A percentile compares a stretch with the other conserved stretches of the same genome.
Conservation (phyloP, 2,888 invertebrate genomes). For the Rhingia rostrata region DNA sequence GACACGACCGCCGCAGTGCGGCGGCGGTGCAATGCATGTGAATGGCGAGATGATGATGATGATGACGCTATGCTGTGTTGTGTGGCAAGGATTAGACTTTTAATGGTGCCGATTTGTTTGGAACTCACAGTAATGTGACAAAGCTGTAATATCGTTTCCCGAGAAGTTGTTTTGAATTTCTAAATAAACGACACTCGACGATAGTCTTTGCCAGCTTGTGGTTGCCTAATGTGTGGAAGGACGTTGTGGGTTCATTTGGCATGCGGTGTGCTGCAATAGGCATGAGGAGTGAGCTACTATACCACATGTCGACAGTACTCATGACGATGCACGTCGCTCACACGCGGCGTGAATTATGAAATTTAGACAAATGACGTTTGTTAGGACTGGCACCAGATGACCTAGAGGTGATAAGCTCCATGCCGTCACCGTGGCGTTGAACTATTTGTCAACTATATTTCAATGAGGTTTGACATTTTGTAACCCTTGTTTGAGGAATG, state of each 20-base stretch:
- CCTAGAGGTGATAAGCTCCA: conserved; percentile 73
- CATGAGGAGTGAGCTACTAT: conserved; percentile 13
- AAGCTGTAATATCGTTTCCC: conserved; percentile 56
- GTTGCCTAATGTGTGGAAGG: conserved; percentile 35
- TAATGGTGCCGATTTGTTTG: conserved; percentile 70
- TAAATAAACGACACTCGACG: conserved; percentile 33
- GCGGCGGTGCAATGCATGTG: conserved; percentile 3
- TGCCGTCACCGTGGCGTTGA: conserved; percentile 17
- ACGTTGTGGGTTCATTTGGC: conserved; percentile 26
- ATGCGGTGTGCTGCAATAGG: conserved; percentile 13
- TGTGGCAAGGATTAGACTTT: conserved; percentile 61
- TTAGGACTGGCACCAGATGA: conserved; percentile 73
- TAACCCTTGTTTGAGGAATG: neutral
- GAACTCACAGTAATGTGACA: conserved; percentile 59
- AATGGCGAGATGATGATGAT: conserved; percentile 10
- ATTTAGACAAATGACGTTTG: conserved; percentile 79
- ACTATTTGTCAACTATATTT: conserved; percentile 50
- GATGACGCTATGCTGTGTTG: conserved; percentile 37
- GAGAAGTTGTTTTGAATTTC: conserved; percentile 63
- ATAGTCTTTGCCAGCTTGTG: conserved; percentile 4
- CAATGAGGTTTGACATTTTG: conserved; percentile 14
- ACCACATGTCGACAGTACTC: conserved; percentile 20
- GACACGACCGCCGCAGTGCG: conserved; percentile 28
- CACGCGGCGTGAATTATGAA: conserved; percentile 79
- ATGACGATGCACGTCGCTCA: conserved; percentile 46